Evolutionary conservation across 35 echinoderm and acorn worm species (phyloP).

Genomic region (Nesometra sesokonis): DNA sequence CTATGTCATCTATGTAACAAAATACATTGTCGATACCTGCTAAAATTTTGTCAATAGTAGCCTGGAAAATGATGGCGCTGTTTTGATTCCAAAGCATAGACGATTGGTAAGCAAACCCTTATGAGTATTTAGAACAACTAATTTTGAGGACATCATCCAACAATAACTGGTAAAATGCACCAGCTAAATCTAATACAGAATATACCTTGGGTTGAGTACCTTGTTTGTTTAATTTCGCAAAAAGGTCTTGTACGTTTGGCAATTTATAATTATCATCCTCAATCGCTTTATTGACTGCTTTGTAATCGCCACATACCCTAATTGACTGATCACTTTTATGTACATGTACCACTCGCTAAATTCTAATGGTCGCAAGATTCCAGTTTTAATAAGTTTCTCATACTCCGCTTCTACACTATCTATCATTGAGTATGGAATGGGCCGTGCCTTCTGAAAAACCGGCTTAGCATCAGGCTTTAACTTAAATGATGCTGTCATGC

Average conservation of each 20-base stretch:
- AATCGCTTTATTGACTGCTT: constrained; percentile 16
- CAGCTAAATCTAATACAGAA: constrained; percentile 17
- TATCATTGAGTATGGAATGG: too few species aligned
- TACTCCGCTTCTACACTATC: too few species aligned
- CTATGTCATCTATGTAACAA: constrained; percentile 33
- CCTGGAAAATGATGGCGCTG: constrained; percentile 25
- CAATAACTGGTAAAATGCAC: constrained; percentile 10
- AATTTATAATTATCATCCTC: too few species aligned
- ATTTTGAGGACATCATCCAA: background rate
- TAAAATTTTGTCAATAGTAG: constrained; percentile 15
- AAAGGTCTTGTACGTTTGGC: constrained; percentile 13
- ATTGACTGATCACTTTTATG: constrained; percentile 3
- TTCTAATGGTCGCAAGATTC: background rate
- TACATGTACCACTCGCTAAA: constrained; percentile 4
- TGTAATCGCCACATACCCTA: constrained; percentile 31
- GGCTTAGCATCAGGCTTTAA: too few species aligned
- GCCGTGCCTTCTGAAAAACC: too few species aligned
- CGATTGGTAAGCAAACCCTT: constrained; percentile 1
- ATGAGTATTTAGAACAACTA: constrained; percentile 19
- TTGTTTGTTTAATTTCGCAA: constrained; percentile 3
- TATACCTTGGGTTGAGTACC: background rate
- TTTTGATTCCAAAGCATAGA: constrained; percentile 18
- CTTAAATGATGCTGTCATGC: background rate
- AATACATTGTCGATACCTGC: constrained; percentile 17
- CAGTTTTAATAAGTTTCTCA: background rate